These are phyloP conservation scores for Thysanoteuthis rhombus DNA, from an alignment of 2,888 invertebrate genomes.

Conservation along the genomic window DNA sequence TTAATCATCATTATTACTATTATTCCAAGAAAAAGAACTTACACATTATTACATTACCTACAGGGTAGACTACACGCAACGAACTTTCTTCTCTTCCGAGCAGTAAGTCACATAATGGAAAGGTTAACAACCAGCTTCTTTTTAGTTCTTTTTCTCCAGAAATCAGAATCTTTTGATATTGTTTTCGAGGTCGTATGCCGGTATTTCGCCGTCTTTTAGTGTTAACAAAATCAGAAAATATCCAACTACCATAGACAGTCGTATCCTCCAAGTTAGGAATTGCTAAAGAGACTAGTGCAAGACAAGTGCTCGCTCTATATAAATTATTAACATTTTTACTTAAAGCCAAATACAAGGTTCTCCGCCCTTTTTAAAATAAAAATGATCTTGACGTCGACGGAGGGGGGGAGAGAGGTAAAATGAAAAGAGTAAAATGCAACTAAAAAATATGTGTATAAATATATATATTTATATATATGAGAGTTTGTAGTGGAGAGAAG, in stretches of 20 bases:
- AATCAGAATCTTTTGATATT: neutral
- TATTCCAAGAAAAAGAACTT: neutral
- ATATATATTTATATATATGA: neutral
- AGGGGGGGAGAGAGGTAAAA: neutral
- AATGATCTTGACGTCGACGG: slow-evolving; percentile 12
- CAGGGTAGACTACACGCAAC: neutral
- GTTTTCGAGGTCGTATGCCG: neutral
- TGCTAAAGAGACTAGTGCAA: neutral
- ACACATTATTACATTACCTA: neutral
- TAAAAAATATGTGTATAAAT: neutral
- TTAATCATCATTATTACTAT: neutral
- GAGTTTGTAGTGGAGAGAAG: neutral
- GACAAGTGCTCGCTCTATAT: slow-evolving; percentile 12
- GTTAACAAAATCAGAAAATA: neutral
- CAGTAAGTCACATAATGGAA: neutral
- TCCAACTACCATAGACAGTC: neutral
- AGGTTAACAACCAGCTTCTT: neutral
- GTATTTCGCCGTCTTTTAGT: neutral
- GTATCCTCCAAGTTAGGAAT: neutral
- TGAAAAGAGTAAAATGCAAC: too few relatives aligned
- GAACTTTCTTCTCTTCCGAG: neutral
- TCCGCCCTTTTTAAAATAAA: slow-evolving; percentile 12
- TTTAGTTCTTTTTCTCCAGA: neutral
- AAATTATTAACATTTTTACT: slow-evolving; percentile 12
- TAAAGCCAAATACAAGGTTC: neutral